Base-by-base conservation (phyloP, 1,140 invertebrate species). In the Apis mellifera region DNA sequence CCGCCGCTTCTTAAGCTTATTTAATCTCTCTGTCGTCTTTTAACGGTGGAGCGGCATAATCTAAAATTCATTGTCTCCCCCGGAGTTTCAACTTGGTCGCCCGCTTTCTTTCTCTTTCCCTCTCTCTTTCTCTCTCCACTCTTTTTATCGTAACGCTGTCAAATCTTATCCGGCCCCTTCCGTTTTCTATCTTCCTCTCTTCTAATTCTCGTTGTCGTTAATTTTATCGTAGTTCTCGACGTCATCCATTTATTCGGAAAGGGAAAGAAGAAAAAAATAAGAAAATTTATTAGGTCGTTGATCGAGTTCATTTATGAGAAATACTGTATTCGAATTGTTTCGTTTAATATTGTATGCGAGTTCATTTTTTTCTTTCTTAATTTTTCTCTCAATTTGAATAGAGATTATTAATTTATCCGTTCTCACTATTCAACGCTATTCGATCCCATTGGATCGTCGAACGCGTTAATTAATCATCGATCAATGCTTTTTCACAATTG, bases 21-120 rank as follows among this genome's bases (percentile, higher is more conserved):
- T 83, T 83, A 83, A 83, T 77, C 81, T 78, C 81, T 55, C 48
- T 50, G 48, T 68, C 54, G 64, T 68, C 62, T n/a, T 60, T 80
- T 64, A 76, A 82, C 79, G 19, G 62, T 2, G 71, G 21, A 72
- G 19, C 79, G 71, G 68, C 74, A 52, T 76, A 59, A 76, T 76
- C 73, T 64, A 23, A 74, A 82, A 82, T 82, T 82, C 79, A 69
- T 76, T 76, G 73, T 76, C 73, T 54, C 42, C 64, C 23, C 8
- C 21, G 64, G 64, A n/a, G 64, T n/a, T 76, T 50, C 75, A 23
- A 54, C 54, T 48, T 19, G 4, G 21, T 19, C 65, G 12, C 13
- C 13, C 5, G 9, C n/a, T 2, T 11, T 11, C n/a, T 60, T 21
- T 60, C 59, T 11, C 11, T 11, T 13, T 54, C 2, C 17, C 17